Base-by-base conservation (phyloP, 2,797 vertebrate species). In the Myiotriccus ornatus region DNA sequence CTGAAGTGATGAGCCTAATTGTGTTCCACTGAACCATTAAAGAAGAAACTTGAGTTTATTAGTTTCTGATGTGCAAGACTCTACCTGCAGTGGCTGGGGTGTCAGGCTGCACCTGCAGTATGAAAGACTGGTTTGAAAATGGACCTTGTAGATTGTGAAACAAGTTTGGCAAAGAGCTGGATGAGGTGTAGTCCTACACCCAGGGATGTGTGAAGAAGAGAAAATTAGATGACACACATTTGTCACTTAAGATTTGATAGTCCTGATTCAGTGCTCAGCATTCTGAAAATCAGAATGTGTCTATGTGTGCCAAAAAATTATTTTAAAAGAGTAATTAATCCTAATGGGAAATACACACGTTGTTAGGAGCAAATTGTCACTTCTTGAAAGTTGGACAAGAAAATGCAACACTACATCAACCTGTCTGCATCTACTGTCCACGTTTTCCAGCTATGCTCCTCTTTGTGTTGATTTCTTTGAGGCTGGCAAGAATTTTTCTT, bases 241-340 rank as follows among this genome's bases (percentile, higher is more conserved):
- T 0, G 0, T 28, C n/a, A 57, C 20, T 41, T 0, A 1, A 82
- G 46, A 56, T 2, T 0, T 19, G 27, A n/a, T 43, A 57, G 35
- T 20, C 25, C 32, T 28, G 15, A 64, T 47, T 81, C 50, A 56
- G 0, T n/a, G 41, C n/a, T 64, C 55, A 57, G 50, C n/a, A 82
- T 34, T 13, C n/a, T 80, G 60, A 87, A 90, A 92, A 68, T 25
- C 39, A 35, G 30, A 81, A 63, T 47, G 43, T 8, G 4, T 17
- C 16, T 43, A 4, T 22, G 7, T 34, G 43, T 70, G 15, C 44
- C 74, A 67, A 70, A 87, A 85, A 80, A 23, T 28, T 21, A 10
- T 22, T 83, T 53, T 81, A 32, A 7, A n/a, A 75, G 14, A 39
- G 6, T 41, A 93, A 76, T 87, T 79, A 79, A 30, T 65, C 19